A percentile compares a stretch with the other conserved stretches of the same genome.
Conservation (phyloP, 2,797 vertebrate species). For the Graptemys geographica region DNA sequence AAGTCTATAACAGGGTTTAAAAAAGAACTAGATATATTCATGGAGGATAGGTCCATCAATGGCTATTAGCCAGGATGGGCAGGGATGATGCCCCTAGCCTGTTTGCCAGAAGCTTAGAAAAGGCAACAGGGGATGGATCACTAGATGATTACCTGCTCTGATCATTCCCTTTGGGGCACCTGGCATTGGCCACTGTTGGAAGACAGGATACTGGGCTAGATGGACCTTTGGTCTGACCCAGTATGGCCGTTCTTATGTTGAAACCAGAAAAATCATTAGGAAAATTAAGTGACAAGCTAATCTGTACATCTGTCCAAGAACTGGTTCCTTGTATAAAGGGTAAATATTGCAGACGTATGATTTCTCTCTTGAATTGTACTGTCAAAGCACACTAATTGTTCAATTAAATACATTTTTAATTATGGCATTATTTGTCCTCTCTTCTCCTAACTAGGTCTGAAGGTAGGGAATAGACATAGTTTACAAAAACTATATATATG, state of each 20-base stretch:
- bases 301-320: background rate
- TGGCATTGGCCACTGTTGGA: too few relatives aligned
- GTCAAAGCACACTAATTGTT: background rate
- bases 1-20: too few relatives aligned
- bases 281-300: background rate
- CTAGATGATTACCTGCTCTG: too few relatives aligned
- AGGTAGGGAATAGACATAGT: background rate
- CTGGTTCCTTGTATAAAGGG: background rate
- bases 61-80: too few relatives aligned
- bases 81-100: too few relatives aligned
- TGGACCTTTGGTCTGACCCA: too few relatives aligned
- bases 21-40: too few relatives aligned
- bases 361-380: background rate
- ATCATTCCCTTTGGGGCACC: too few relatives aligned
- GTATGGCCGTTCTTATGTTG: background rate
- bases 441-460: background rate
- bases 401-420: background rate
- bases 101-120: too few relatives aligned
- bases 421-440: background rate
- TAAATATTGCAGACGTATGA: background rate
- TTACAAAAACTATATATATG: background rate
- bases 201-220: too few relatives aligned
- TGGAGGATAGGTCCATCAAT: too few relatives aligned
- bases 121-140: too few relatives aligned
- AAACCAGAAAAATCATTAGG: background rate